These are phyloP conservation scores for Menidia beryllina DNA, from an alignment of 2,113 vertebrate species.

Conservation along the genomic window DNA sequence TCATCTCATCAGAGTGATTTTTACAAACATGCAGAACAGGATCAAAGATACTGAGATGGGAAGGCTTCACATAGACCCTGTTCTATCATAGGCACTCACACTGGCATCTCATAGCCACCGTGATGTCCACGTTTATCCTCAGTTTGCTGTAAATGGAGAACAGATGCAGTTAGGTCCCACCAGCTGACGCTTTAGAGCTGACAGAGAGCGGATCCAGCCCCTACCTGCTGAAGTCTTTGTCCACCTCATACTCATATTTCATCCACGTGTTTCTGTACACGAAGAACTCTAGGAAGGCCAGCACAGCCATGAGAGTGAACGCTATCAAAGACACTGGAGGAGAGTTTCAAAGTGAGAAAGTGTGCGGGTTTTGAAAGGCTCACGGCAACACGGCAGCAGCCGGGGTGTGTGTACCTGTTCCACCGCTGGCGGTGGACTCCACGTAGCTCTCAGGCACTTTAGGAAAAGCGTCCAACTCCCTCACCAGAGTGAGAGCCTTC, in stretches of 20 bases:
- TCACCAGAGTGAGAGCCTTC: conserved; percentile 95
- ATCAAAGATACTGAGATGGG: too few species aligned
- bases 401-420: conserved; percentile 60
- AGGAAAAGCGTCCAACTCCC: conserved; percentile 96
- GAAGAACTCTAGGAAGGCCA: conserved; percentile 95
- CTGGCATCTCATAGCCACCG: conserved; percentile 98
- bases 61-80: too few species aligned
- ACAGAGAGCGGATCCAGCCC: neutral
- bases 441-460: conserved; percentile 98
- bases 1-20: too few species aligned
- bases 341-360: neutral
- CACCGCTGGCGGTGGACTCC: conserved; percentile 88
- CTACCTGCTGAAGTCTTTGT: conserved; percentile 96
- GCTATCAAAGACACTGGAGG: conserved; percentile 93
- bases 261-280: conserved; percentile 98
- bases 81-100: conserved; percentile 87
- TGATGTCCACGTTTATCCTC: conserved; percentile 97
- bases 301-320: conserved; percentile 90
- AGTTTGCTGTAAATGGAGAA: conserved; percentile 87
- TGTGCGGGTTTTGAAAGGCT: neutral
- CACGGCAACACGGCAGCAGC: neutral
- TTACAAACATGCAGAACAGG: too few species aligned
- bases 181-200: neutral
- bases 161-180: neutral
- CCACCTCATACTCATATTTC: conserved; percentile 98